Percentiles rank a stretch among this genome's conserved stretches.
Conservation (phyloP, 1,140 invertebrate species). For the Lucilia sericata region DNA sequence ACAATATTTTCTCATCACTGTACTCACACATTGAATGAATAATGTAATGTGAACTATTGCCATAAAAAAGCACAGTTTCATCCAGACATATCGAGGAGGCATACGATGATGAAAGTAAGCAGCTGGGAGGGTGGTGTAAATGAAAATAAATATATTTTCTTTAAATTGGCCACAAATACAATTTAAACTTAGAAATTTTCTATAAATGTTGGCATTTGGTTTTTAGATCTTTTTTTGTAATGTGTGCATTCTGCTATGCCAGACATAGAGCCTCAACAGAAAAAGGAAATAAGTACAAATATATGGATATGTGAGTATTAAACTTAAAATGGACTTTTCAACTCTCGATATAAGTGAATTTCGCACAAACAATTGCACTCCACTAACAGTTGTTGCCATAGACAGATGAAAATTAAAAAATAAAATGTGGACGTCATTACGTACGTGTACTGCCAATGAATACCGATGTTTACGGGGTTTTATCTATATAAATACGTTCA, state of each 20-base stretch:
- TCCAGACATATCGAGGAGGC: neutral
- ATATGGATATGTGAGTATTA: too few species aligned
- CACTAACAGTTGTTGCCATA: neutral
- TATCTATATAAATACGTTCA: neutral
- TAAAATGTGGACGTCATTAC: neutral
- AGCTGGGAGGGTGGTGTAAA: neutral
- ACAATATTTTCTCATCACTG: neutral
- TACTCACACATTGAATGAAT: neutral
- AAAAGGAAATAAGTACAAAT: constrained; percentile 1
- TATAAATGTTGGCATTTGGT: neutral
- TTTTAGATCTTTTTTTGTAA: neutral
- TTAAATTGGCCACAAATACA: constrained; percentile 20
- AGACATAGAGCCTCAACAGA: constrained; percentile 6
- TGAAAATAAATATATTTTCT: constrained; percentile 1
- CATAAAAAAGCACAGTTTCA: neutral
- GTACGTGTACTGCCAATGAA: neutral
- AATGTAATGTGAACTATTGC: constrained; percentile 1
- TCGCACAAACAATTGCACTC: neutral
- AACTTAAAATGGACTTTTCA: constrained; percentile 26
- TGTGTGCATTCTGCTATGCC: neutral
- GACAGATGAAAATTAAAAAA: neutral
- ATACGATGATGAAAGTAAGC: neutral
- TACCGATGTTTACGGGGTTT: too few species aligned
- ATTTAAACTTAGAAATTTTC: neutral
- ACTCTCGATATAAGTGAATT: neutral